These are phyloP conservation scores for Sturnus vulgaris DNA, from an alignment of 2,113 vertebrate species.

Conservation along the genomic window DNA sequence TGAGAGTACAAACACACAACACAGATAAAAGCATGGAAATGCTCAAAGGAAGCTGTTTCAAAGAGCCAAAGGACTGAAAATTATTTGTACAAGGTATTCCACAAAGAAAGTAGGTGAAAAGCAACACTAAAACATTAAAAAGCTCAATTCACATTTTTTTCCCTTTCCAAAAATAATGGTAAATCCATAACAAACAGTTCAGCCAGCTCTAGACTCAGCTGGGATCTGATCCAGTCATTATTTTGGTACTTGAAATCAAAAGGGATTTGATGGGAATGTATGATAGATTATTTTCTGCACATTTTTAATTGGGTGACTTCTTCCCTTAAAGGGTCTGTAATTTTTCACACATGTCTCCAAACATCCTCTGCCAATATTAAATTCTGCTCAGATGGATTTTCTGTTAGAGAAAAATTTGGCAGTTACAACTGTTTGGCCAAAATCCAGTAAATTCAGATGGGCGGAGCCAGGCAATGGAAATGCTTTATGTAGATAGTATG, in stretches of 20 bases:
- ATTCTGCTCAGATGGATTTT: slow-evolving; percentile 63
- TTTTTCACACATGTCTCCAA: slow-evolving; percentile 62
- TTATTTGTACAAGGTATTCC: background rate
- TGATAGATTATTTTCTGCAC: slow-evolving; percentile 45
- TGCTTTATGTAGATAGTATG: background rate
- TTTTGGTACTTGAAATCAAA: slow-evolving; percentile 51
- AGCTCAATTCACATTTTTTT: background rate
- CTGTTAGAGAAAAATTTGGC: slow-evolving; percentile 41
- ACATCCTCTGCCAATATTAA: slow-evolving; percentile 47
- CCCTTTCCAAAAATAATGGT: background rate
- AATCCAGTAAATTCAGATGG: slow-evolving; percentile 37
- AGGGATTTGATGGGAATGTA: slow-evolving; percentile 36
- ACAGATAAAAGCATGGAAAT: background rate
- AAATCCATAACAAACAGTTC: slow-evolving; percentile 26
- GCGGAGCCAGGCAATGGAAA: slow-evolving; percentile 28
- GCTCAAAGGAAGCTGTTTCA: background rate
- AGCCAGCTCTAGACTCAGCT: slow-evolving; percentile 10
- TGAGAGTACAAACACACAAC: background rate
- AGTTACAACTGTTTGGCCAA: slow-evolving; percentile 5
- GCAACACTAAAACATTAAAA: background rate
- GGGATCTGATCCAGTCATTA: slow-evolving; percentile 26
- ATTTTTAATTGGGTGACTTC: slow-evolving; percentile 51
- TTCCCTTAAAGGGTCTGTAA: slow-evolving; percentile 45
- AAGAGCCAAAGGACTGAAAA: background rate
- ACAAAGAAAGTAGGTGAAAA: background rate